Conservation (phyloP, 2,797 vertebrate genomes). For the Acanthis flammea region DNA sequence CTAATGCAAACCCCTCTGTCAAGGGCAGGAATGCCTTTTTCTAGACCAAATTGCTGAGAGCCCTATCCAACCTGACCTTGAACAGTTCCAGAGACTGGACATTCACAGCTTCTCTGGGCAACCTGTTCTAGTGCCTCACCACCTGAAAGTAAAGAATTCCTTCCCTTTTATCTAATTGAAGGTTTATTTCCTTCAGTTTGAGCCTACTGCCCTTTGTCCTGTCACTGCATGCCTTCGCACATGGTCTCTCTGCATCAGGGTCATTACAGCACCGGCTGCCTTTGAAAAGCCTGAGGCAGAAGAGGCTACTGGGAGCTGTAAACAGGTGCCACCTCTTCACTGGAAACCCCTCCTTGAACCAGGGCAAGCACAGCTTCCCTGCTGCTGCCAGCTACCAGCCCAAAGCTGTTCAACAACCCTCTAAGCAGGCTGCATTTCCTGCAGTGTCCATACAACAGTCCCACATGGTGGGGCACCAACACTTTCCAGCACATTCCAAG, state of each 20-base stretch:
- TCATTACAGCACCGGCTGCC: rapidly evolving
- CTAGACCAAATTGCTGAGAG: background rate
- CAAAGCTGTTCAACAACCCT: background rate
- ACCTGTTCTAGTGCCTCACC: background rate
- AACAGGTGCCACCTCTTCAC: background rate
- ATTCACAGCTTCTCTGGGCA: background rate
- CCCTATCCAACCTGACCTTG: background rate
- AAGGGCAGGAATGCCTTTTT: rapidly evolving
- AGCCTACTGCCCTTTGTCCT: background rate
- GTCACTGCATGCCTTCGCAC: rapidly evolving
- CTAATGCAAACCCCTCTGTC: background rate
- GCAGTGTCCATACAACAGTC: background rate
- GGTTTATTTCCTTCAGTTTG: background rate
- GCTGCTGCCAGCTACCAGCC: background rate
- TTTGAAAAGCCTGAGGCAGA: background rate
- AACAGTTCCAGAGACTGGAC: background rate
- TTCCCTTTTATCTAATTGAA: background rate
- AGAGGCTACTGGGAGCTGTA: background rate
- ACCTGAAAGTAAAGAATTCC: background rate
- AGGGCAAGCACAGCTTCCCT: background rate
- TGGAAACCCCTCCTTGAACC: background rate
- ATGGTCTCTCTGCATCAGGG: background rate
- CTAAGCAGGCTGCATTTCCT: background rate
- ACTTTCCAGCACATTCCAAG: background rate
- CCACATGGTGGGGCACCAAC: background rate